Base-by-base conservation (phyloP, 2,797 vertebrate species). In the Characodon lateralis region DNA sequence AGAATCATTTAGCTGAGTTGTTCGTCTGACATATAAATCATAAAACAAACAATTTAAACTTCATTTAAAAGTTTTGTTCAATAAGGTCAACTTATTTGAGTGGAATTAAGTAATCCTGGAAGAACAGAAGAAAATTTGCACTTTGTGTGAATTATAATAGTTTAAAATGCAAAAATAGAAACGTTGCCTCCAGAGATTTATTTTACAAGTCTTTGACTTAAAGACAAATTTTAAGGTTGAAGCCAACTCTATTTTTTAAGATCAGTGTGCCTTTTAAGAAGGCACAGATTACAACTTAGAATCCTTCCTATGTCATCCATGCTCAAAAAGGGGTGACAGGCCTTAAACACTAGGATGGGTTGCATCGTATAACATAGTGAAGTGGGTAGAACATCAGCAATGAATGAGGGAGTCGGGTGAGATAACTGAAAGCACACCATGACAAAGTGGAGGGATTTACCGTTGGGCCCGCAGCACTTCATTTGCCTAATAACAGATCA, bases 261-360 rank as follows among this genome's bases (percentile, higher is more conserved):
- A 98, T 96, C 96, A 96, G 96, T 96, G 97, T 89, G 89, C 94
- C 96, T 96, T 97, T 97, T 96, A 97, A 96, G 96, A 95, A 97
- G 94, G 94, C 96, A 97, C 95, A 97, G 97, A 97, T 97, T 97
- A 96, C 96, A 96, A 97, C 96, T 96, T 96, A 95, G 95, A 97
- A 95, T 95, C 95, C 78, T 95, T 93, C 95, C 94, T 89, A 93
- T 95, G 94, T 96, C 96, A 84, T 92, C 88, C 93, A 85, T 93
- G 94, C 95, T 96, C 94, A 93, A 92, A 69, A 94, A 94, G 92
- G 93, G 93, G 63, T 89, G 93, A 94, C 92, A 93, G 95, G 94
- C 94, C 96, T 96, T 95, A 84, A 92, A 92, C 75, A 89, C 85
- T 73, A 88, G 80, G 83, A 81, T 80, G 85, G 41, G 83, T 61